Evolutionary conservation across 2,113 vertebrate species (phyloP), one percentile per base, ranked within the genome.

Genomic region (Gila orcuttii): DNA sequence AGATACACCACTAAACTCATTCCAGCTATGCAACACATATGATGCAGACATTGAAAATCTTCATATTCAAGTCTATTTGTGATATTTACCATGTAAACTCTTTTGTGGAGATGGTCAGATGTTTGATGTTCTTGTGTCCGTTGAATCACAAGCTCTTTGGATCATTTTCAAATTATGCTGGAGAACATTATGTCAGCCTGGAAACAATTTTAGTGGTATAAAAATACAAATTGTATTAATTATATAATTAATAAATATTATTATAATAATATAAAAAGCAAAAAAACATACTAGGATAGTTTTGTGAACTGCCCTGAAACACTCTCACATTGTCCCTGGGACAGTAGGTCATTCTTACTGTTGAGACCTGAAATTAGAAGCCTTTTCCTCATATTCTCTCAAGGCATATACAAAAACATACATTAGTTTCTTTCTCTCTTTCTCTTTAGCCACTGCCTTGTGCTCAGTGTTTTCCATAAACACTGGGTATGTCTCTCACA

Each of bases 401-500:
- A 74, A n/a, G 39, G 5, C 36, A 71, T 68, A 71, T 68, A 85
- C 66, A 57, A 36, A 66, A 64, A 64, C 71, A 69, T 52, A 60
- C 74, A 73, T 36, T n/a, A 15, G 10, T 82, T 50, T 66, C 39
- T 81, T 19, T 45, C 25, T 31, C 25, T 1, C 17, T 80, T 25
- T 80, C 17, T 80, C 39, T 66, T 17, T 17, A 69, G 28, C 45
- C 59, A 47, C 39, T 81, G 59, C 78, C 9, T 81, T 42, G n/a
- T 23, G 45, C 68, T 57, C 12, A 4, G 50, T 73, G 81, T 83
- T 59, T 73, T 33, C 6, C 23, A 59, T 83, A 83, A 83, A 83
- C 82, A 83, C 0, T 13, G 82, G 82, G 21, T 83, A 74, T n/a
- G 50, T 83, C 81, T 52, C 45, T 55, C 68, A 59, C 33, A 59